Percentiles rank a stretch among this genome's conserved stretches.
phyloP scores from a whole-genome alignment of 2,113 vertebrate species.

The Pholis gunnellus region DNA sequence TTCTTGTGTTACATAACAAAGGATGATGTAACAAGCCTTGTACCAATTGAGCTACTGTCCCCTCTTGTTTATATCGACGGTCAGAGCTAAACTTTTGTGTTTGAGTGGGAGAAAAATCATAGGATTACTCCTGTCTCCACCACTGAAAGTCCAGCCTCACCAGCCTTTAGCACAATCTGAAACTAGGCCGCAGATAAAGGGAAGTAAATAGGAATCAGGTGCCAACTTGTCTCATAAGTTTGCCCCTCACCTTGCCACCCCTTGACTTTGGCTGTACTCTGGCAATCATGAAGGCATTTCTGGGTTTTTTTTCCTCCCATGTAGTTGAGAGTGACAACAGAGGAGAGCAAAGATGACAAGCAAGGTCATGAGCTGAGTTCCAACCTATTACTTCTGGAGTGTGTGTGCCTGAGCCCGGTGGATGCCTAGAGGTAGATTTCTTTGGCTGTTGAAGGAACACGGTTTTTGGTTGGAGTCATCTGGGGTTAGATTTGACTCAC shows the following conservation, averaged over 20 bases:
- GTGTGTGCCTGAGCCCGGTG: conserved; percentile 27
- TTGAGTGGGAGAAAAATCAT: not conserved
- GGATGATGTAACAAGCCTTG: not conserved
- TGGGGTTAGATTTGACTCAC: conserved; percentile 60
- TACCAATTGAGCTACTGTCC: not conserved
- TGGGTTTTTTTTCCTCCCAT: not conserved
- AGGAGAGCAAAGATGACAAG: conserved; percentile 47
- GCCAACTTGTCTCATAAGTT: conserved; percentile 5
- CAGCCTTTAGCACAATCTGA: conserved; percentile 1
- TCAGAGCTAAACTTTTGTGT: conserved; percentile 7
- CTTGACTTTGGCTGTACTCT: not conserved
- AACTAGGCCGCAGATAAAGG: conserved; percentile 1
- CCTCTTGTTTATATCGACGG: not conserved
- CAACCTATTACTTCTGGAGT: conserved; percentile 44
- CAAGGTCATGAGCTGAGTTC: conserved; percentile 52
- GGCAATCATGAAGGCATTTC: conserved; percentile 11
- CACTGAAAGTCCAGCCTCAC: not conserved
- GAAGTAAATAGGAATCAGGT: conserved; percentile 29
- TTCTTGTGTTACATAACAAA: conserved; percentile 10
- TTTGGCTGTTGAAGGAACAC: conserved; percentile 38
- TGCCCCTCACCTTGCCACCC: not conserved
- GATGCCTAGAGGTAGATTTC: conserved; percentile 50
- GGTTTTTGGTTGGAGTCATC: conserved; percentile 49
- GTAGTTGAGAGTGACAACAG: conserved; percentile 43
- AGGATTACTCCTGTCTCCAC: not conserved